Conservation (phyloP, 2,888 invertebrate species). For the Pristionchus japonicus region DNA sequence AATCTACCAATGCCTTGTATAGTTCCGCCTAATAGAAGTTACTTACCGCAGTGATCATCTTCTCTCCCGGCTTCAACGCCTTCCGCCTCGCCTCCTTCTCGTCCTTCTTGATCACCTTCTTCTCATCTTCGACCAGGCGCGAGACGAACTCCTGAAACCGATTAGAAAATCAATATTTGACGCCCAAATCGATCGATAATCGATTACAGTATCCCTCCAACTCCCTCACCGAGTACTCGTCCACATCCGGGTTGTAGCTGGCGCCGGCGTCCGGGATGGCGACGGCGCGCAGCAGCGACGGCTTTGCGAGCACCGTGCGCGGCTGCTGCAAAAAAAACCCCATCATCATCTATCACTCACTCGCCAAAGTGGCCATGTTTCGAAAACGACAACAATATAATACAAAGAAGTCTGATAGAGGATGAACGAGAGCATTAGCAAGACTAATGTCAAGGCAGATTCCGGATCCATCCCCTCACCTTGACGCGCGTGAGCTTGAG, state of each 20-base stretch:
- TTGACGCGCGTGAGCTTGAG: conserved; percentile 40
- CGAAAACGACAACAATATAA: too few species aligned
- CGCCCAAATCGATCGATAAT: background rate
- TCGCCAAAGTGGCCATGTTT: too few species aligned
- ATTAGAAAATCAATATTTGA: background rate
- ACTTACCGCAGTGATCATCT: conserved; percentile 19
- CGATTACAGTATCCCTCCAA: background rate
- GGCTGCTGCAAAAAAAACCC: conserved; percentile 42
- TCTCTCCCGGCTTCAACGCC: background rate
- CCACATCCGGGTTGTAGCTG: conserved; percentile 62
- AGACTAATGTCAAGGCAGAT: too few species aligned
- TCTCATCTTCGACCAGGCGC: conserved; percentile 56
- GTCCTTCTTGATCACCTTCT: conserved; percentile 38
- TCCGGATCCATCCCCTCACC: too few species aligned
- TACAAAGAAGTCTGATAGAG: too few species aligned
- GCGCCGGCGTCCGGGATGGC: conserved; percentile 59
- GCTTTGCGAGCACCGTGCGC: conserved; percentile 49
- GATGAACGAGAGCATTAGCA: too few species aligned
- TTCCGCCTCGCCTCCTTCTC: conserved; percentile 13
- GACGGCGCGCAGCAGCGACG: conserved; percentile 60
- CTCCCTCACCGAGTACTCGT: conserved; percentile 60
- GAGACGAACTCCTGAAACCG: conserved; percentile 54
- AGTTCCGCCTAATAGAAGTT: background rate
- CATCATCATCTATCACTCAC: too few species aligned
- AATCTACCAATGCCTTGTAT: background rate